A percentile compares a stretch with the other conserved stretches of the same genome.
Evolutionary conservation across 2,113 vertebrate species (phyloP).

Genomic region (Cyprinodon tularosa): DNA sequence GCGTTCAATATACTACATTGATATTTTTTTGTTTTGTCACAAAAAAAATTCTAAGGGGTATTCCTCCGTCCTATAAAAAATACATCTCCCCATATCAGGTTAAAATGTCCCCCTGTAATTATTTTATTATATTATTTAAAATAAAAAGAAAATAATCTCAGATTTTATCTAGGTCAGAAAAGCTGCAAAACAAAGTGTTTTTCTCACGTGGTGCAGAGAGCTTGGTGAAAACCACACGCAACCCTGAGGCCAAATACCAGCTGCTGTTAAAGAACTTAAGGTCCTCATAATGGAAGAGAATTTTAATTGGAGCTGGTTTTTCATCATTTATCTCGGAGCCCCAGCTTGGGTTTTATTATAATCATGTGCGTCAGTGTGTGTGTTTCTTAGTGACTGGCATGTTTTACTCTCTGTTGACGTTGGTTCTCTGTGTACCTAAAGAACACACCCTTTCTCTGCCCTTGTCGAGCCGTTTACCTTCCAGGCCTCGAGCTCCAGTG

Average conservation of each 20-base stretch:
- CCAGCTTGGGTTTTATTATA: neutral
- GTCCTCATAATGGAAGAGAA: neutral
- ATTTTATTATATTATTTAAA: neutral
- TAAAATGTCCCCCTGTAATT: neutral
- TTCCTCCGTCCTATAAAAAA: neutral
- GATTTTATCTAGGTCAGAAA: too few species aligned
- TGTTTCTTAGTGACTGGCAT: conserved; percentile 7
- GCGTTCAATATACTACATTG: neutral
- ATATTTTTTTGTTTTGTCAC: neutral
- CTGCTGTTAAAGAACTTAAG: conserved; percentile 8
- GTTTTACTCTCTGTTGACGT: neutral
- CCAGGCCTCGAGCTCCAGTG: conserved; percentile 87
- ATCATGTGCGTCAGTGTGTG: conserved; percentile 1
- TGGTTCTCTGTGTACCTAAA: neutral
- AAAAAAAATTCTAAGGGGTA: neutral
- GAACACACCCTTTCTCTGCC: neutral
- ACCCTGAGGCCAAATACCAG: conserved; percentile 25
- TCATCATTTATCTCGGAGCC: neutral
- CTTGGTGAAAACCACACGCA: conserved; percentile 14
- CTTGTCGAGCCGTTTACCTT: conserved; percentile 76
- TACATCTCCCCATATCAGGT: neutral
- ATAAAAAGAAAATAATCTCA: neutral
- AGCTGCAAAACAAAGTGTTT: neutral
- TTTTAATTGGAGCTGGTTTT: conserved; percentile 22
- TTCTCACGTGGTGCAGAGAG: neutral